These are phyloP conservation scores for Limenitis camilla DNA, from an alignment of 2,888 invertebrate genomes.

Conservation along the genomic window DNA sequence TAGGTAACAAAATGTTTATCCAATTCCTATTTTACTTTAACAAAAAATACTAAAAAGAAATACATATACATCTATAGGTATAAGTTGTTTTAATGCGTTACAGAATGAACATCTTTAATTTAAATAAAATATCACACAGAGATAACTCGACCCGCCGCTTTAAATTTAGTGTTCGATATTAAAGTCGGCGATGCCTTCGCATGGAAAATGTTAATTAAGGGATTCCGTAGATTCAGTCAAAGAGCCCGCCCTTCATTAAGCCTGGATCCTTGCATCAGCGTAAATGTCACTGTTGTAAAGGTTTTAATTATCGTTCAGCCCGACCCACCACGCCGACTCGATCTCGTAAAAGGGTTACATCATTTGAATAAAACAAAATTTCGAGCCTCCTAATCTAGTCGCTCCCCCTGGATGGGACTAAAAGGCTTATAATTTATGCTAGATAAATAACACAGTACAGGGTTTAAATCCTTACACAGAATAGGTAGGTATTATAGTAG, in stretches of 20 bases:
- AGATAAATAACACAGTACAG: too few species aligned
- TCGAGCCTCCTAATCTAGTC: constrained; percentile 28
- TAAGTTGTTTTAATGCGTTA: not conserved
- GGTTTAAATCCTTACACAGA: too few species aligned
- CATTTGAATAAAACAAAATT: constrained; percentile 38
- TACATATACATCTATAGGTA: not conserved
- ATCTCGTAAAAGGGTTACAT: constrained; percentile 44
- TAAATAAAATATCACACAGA: constrained; percentile 11
- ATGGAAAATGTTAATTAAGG: constrained; percentile 35
- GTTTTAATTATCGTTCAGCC: constrained; percentile 58
- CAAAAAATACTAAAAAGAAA: not conserved
- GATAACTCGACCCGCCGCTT: constrained; percentile 15
- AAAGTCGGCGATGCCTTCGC: constrained; percentile 20
- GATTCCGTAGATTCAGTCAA: constrained; percentile 38
- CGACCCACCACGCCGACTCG: constrained; percentile 50
- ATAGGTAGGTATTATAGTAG: too few species aligned
- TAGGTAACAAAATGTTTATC: too few species aligned
- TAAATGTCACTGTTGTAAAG: constrained; percentile 63
- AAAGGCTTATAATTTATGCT: not conserved
- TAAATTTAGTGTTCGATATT: constrained; percentile 27
- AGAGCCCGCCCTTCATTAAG: constrained; percentile 58
- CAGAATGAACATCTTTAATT: constrained; percentile 2
- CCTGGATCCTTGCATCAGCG: constrained; percentile 55
- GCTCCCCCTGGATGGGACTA: constrained; percentile 20
- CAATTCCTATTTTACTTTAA: not conserved